A percentile compares a stretch with the other conserved stretches of the same genome.
Evolutionary conservation across 2,113 vertebrate genomes (phyloP).

Genomic region (Casuarius casuarius): DNA sequence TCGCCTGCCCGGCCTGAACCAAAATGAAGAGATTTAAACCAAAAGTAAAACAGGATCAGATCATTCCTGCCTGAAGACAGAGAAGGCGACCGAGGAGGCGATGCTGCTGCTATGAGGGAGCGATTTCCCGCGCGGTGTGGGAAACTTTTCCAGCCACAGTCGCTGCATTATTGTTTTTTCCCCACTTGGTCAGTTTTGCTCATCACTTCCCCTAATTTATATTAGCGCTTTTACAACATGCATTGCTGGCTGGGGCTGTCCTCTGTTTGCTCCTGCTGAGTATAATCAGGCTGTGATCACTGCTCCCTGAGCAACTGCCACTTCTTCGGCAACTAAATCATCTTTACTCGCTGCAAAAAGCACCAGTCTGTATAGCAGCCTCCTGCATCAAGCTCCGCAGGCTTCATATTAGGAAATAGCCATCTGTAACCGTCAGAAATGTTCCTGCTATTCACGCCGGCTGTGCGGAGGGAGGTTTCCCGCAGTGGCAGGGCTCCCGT

Average conservation of each 20-base stretch:
- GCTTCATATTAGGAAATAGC: no score
- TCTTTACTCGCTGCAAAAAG: no score
- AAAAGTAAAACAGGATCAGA: background rate
- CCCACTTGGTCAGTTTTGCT: background rate
- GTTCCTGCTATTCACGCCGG: no score
- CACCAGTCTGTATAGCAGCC: no score
- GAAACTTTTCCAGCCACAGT: background rate
- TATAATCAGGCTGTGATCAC: background rate
- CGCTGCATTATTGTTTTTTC: background rate
- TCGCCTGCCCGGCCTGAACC: background rate
- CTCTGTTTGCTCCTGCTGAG: background rate
- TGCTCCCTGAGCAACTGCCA: background rate
- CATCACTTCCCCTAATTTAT: background rate
- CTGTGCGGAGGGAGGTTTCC: background rate
- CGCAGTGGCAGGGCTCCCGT: background rate
- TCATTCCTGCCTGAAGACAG: rapidly evolving
- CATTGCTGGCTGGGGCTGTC: background rate
- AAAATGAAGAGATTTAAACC: background rate
- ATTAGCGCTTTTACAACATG: background rate
- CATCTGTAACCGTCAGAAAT: no score
- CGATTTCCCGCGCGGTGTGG: no score
- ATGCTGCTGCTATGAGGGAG: background rate
- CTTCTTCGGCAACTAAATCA: constrained; percentile 15
- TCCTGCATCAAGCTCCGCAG: no score
- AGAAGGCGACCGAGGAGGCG: background rate